Conservation (phyloP, 2,888 invertebrate genomes). For the Hypsopygia costalis region DNA sequence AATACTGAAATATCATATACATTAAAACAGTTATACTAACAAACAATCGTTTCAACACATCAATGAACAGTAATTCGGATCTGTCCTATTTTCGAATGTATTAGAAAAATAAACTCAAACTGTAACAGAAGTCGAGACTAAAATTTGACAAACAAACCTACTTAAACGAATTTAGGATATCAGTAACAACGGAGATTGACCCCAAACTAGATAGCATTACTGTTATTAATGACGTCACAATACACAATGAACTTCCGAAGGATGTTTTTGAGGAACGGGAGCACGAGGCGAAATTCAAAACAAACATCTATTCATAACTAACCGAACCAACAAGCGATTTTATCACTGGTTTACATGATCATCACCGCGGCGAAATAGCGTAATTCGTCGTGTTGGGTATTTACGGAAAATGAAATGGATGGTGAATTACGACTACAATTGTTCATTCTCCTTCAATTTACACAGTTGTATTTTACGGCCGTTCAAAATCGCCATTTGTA, state of each 20-base stretch:
- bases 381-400: background rate
- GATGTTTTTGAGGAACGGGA: slow-evolving; percentile 41
- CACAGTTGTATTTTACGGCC: too few relatives aligned
- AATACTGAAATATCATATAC: too few relatives aligned
- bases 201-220: background rate
- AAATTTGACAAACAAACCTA: background rate
- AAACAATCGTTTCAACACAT: slow-evolving; percentile 17
- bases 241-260: slow-evolving; percentile 24
- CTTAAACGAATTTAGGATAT: background rate
- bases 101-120: background rate
- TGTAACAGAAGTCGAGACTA: background rate
- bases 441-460: too few relatives aligned
- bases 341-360: slow-evolving; percentile 1
- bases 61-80: slow-evolving; percentile 5
- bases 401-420: background rate
- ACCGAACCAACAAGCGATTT: background rate
- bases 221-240: slow-evolving; percentile 23
- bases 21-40: too few relatives aligned
- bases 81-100: slow-evolving; percentile 5
- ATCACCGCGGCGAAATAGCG: slow-evolving; percentile 5
- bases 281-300: slow-evolving; percentile 48
- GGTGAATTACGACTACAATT: background rate
- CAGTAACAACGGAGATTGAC: background rate
- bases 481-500: too few relatives aligned
- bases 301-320: slow-evolving; percentile 36